Percentiles rank a stretch among this genome's conserved stretches.
These are phyloP conservation scores for Aptenodytes forsteri DNA, from an alignment of 2,113 vertebrate species.

Conservation along the genomic window DNA sequence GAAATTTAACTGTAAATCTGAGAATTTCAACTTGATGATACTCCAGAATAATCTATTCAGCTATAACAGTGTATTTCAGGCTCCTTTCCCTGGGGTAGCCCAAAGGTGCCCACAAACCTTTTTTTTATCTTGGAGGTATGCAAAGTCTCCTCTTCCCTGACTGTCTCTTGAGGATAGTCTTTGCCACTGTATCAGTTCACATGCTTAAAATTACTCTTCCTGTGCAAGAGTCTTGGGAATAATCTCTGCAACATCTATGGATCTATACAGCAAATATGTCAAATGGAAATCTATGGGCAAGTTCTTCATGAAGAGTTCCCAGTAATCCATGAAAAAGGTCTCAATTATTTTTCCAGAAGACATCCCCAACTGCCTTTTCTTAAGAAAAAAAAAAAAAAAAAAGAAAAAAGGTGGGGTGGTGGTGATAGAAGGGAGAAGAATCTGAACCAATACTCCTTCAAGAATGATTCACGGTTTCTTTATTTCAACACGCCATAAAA, in stretches of 20 bases:
- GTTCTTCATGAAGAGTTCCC: background rate
- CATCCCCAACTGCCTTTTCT: background rate
- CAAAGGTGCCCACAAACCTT: background rate
- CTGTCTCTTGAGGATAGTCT: background rate
- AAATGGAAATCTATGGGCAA: background rate
- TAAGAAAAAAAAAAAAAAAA: background rate
- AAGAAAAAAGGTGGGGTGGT: too few species aligned
- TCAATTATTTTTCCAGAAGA: background rate
- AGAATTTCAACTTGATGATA: background rate
- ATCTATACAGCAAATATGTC: background rate
- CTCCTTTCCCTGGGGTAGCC: background rate
- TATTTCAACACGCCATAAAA: slow-evolving; percentile 72
- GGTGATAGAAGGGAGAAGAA: background rate
- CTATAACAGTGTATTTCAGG: background rate
- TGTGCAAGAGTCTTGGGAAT: background rate
- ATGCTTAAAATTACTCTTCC: background rate
- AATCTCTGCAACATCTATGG: background rate
- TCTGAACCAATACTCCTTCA: slow-evolving; percentile 29
- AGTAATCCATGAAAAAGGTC: background rate
- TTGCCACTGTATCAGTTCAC: background rate
- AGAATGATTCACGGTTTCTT: slow-evolving; percentile 51
- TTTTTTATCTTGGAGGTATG: background rate
- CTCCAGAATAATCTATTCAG: background rate
- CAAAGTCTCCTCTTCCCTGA: background rate
- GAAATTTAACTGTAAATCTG: background rate